Percentiles rank a stretch among this genome's conserved stretches.
Conservation (phyloP, 2,888 invertebrate genomes). For the Eupithecia exiguata region DNA sequence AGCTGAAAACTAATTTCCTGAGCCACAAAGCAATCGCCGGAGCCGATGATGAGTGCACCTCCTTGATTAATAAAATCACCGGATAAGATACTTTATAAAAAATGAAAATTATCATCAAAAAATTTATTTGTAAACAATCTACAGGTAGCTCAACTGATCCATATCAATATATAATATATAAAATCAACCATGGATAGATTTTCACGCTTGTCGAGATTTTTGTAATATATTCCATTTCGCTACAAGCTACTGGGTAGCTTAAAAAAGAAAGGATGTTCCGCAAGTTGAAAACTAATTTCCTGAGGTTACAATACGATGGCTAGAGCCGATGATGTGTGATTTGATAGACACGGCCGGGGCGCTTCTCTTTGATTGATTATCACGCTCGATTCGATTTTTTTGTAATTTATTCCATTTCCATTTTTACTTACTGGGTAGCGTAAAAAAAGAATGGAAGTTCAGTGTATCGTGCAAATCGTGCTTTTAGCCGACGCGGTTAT, state of each 20-base stretch:
- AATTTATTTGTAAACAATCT: no score
- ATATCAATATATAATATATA: no score
- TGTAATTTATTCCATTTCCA: slow-evolving; percentile 28
- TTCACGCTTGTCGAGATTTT: slow-evolving; percentile 44
- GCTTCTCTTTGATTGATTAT: slow-evolving; percentile 64
- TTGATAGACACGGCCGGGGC: slow-evolving; percentile 57
- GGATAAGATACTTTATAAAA: no score
- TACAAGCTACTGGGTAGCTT: background rate
- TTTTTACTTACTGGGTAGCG: background rate
- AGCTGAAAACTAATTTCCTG: slow-evolving; percentile 80
- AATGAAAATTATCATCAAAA: no score
- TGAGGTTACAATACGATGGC: slow-evolving; percentile 77
- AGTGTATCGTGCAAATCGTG: slow-evolving; percentile 5
- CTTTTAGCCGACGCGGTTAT: slow-evolving; percentile 21
- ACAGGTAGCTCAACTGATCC: no score
- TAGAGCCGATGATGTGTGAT: slow-evolving; percentile 56
- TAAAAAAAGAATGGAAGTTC: slow-evolving; percentile 15
- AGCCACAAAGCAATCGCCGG: slow-evolving; percentile 74
- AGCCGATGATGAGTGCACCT: slow-evolving; percentile 57
- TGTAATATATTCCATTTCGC: slow-evolving; percentile 28
- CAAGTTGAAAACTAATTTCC: slow-evolving; percentile 73
- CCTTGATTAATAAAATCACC: slow-evolving; percentile 66
- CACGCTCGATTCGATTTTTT: slow-evolving; percentile 41
- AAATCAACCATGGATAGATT: no score
- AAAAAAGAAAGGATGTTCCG: slow-evolving; percentile 5